Base-by-base conservation (phyloP, 2,797 vertebrate genomes). In the Aulostomus chinensis region DNA sequence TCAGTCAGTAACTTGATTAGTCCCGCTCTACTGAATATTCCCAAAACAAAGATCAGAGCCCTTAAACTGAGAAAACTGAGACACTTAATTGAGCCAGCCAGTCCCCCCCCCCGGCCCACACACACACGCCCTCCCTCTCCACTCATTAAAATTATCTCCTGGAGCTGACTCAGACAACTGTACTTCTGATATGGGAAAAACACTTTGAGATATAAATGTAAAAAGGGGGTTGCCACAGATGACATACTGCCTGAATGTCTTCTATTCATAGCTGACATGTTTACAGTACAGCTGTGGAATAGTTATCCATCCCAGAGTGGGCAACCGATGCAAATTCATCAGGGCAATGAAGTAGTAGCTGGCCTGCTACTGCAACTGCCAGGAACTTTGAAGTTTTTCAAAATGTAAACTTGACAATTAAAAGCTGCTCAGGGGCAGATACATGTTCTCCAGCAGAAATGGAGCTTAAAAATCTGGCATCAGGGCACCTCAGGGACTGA, bases 371-470 rank as follows among this genome's bases (percentile, higher is more conserved):
- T 18, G 10, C 17, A 18, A 7, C 46, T 10, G 38, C 32, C 29
- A 36, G n/a, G 10, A 13, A 28, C 60, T 64, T 24, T 64, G 25
- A 68, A 34, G 26, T 62, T 62, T 50, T 57, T 58, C 47, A 39
- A 62, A 51, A 31, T 21, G 9, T 68, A 64, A 63, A 63, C 60
- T 66, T 71, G 54, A 69, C 32, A 36, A 59, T 52, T 49, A 15
- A 38, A 36, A 28, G 43, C 6, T 7, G 18, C 14, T 47, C 11
- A 1, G 13, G 34, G 20, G 35, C 39, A 51, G 36, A 46, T 35
- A 45, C 58, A 60, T 9, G 9, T 2, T 3, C 10, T 40, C 6
- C n/a, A 9, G 11, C 0, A 38, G 10, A 38, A 46, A 25, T 12
- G 0, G 46, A 17, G 36, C 6, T 26, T 43, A 39, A 9, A 32